A percentile compares a stretch with the other conserved stretches of the same genome.
Conservation (phyloP, 1,140 invertebrate species). For the Plodia interpunctella region DNA sequence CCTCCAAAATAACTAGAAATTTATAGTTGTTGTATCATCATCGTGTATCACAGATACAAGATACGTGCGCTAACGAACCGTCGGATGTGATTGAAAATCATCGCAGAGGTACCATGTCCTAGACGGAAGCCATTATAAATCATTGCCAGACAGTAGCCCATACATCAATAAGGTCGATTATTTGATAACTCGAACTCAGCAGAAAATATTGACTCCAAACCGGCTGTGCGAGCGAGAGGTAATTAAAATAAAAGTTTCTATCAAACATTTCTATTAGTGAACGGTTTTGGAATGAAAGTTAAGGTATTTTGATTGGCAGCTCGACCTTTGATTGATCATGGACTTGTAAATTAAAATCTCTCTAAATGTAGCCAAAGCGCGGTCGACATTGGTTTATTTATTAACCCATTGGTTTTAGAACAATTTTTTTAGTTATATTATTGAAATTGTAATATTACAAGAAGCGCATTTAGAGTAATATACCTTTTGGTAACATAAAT, state of each 20-base stretch:
- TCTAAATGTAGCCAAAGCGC: not conserved
- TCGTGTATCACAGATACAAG: conserved; percentile 38
- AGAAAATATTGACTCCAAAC: conserved; percentile 42
- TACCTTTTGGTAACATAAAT: too few relatives aligned
- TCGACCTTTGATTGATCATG: conserved; percentile 31
- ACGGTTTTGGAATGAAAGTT: conserved; percentile 35
- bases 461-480: too few relatives aligned
- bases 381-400: not conserved
- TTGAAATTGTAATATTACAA: too few relatives aligned
- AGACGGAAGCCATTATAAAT: conserved; percentile 73
- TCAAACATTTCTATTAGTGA: conserved; percentile 46
- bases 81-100: conserved; percentile 75
- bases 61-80: conserved; percentile 68
- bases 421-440: too few relatives aligned
- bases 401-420: not conserved
- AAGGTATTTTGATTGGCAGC: conserved; percentile 47
- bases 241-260: conserved; percentile 55
- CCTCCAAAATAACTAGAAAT: conserved; percentile 24
- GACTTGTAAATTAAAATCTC: not conserved
- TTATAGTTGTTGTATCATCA: not conserved
- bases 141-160: conserved; percentile 63
- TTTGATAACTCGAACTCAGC: conserved; percentile 62
- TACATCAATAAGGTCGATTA: conserved; percentile 72
- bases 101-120: conserved; percentile 68
- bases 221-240: conserved; percentile 26